Evolutionary conservation across 2,888 invertebrate genomes (phyloP).

Genomic region (Pteria penguin): DNA sequence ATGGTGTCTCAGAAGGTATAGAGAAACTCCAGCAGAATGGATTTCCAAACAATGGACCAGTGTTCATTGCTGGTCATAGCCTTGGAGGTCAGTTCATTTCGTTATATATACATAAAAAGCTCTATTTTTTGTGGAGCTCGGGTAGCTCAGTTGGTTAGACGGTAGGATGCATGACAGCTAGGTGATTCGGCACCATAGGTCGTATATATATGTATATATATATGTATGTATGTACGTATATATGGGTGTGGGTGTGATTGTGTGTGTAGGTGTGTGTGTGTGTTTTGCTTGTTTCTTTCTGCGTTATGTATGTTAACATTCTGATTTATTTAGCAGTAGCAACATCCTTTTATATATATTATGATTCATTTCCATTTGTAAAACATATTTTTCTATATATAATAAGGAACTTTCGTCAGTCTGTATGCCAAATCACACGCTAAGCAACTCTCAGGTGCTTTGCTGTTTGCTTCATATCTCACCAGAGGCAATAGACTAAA

Average conservation of each 20-base stretch:
- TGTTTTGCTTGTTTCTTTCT: too few relatives aligned
- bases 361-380: too few relatives aligned
- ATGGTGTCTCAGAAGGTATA: constrained; percentile 50
- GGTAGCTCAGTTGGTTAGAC: not conserved
- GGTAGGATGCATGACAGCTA: not conserved
- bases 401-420: constrained; percentile 62
- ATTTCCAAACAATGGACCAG: constrained; percentile 50
- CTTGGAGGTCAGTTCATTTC: constrained; percentile 58
- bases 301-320: too few relatives aligned
- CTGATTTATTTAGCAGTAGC: too few relatives aligned
- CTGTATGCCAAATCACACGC: constrained; percentile 49
- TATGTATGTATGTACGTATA: too few relatives aligned
- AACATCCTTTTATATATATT: too few relatives aligned
- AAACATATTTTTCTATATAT: too few relatives aligned
- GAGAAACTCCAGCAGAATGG: constrained; percentile 49
- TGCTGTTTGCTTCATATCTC: constrained; percentile 64
- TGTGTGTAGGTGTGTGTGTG: too few relatives aligned
- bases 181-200: too few relatives aligned
- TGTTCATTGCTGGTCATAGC: constrained; percentile 68
- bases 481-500: constrained; percentile 47
- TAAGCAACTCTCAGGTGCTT: constrained; percentile 53
- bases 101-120: not conserved
- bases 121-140: not conserved
- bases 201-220: too few relatives aligned
- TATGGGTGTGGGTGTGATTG: too few relatives aligned